Evolutionary conservation across 2,113 vertebrate genomes (phyloP).

Genomic region (Pitta sordida): DNA sequence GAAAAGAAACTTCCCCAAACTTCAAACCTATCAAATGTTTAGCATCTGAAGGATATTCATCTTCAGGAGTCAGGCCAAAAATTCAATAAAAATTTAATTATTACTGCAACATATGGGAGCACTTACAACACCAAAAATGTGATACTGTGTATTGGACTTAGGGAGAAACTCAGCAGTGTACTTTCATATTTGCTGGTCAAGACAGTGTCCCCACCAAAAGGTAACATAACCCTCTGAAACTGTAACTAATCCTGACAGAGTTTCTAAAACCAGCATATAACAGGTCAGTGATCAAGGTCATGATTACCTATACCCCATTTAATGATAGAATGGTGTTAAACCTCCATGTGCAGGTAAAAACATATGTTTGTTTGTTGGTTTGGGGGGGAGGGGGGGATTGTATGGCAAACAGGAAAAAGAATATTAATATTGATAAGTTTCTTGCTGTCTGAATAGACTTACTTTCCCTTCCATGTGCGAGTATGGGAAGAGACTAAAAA

Average conservation of each 20-base stretch:
- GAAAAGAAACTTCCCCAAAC: slow-evolving; percentile 50
- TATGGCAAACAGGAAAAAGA: neutral
- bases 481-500: neutral
- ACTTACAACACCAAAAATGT: slow-evolving; percentile 63
- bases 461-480: neutral
- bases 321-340: neutral
- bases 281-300: neutral
- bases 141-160: slow-evolving; percentile 60
- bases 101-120: slow-evolving; percentile 76
- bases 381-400: neutral
- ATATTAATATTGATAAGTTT: neutral
- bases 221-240: neutral
- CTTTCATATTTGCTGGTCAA: slow-evolving; percentile 63
- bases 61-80: slow-evolving; percentile 73
- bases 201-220: slow-evolving; percentile 23
- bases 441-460: neutral
- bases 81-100: slow-evolving; percentile 75
- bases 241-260: slow-evolving; percentile 1
- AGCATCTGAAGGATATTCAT: slow-evolving; percentile 76
- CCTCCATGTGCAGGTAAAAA: neutral
- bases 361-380: neutral
- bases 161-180: slow-evolving; percentile 58
- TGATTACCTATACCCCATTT: neutral
- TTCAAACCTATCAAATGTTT: slow-evolving; percentile 76
- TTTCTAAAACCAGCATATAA: slow-evolving; percentile 18